phyloP scores from a whole-genome alignment of 2,113 vertebrate genomes.

The Stigmatopora nigra region DNA sequence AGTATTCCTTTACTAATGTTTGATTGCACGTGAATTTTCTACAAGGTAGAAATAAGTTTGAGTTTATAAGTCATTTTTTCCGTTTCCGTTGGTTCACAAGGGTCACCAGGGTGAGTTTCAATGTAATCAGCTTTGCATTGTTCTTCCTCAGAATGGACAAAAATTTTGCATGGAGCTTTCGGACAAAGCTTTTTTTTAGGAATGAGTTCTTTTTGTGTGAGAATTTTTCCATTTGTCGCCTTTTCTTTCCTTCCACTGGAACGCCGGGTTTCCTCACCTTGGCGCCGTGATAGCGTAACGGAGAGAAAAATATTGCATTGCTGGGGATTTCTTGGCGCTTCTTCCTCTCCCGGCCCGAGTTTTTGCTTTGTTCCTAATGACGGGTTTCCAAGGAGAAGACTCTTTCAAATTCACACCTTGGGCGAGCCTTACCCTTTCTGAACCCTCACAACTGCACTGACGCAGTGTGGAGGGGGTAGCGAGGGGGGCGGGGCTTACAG shows the following conservation, averaged over 20 bases:
- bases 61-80: no score
- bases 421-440: constrained; percentile 66
- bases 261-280: constrained; percentile 44
- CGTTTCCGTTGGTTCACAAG: no score
- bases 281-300: constrained; percentile 43
- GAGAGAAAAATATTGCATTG: constrained; percentile 55
- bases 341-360: constrained; percentile 26
- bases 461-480: constrained; percentile 60
- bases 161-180: constrained; percentile 66
- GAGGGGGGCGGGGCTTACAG: constrained; percentile 21
- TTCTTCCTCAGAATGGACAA: constrained; percentile 58
- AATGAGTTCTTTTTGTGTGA: constrained; percentile 16
- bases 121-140: constrained; percentile 21
- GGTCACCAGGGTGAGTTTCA: constrained; percentile 37
- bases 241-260: constrained; percentile 47
- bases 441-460: constrained; percentile 50
- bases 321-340: constrained; percentile 64
- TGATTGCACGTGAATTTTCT: no score
- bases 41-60: no score
- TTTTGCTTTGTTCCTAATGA: constrained; percentile 65
- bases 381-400: constrained; percentile 54
- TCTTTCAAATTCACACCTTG: constrained; percentile 60
- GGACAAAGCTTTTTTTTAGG: constrained; percentile 51
- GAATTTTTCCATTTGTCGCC: constrained; percentile 23
- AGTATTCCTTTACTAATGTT: no score